Base-by-base conservation (phyloP, 2,888 invertebrate genomes). In the Melipona beecheii region DNA sequence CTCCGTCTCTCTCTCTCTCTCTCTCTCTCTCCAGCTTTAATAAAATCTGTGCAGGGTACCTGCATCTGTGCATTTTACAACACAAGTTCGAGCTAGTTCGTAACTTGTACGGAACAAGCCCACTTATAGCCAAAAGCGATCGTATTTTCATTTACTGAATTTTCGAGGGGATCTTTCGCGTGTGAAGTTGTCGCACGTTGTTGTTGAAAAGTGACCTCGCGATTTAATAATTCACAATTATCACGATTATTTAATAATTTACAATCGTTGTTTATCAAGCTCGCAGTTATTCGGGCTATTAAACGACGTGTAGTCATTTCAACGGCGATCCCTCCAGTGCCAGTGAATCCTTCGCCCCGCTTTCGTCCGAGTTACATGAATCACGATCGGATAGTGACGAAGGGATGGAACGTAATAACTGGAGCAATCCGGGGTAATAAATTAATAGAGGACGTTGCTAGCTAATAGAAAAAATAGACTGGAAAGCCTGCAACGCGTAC, bases 381-480 rank as follows among this genome's bases (percentile, higher is more conserved):
- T 83, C 82, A 83, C 81, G 65, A 54, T 71, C 65, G 75, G 68
- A 75, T 58, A 31, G 66, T 56, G 66, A 31, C 17, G 70, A 64
- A 65, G 74, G 82, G 81, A 54, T 52, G 70, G 74, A 17, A 71
- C 69, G 82, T 71, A 83, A 81, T 83, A 83, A 83, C 82, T 75
- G 82, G 70, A 75, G 75, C 82, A 81, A 83, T 75, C 75, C 70
- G 13, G 65, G 78, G 83, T 78, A 83, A 84, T 84, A 84, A 84
- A 84, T 83, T 84, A 84, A 83, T 84, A 83, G 78, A 83, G 65
- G 66, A 74, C 70, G 70, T 50, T 70, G 65, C 81, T 52, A 81
- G 82, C 82, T 81, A 81, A 81, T 83, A 81, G 82, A 83, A 83
- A 83, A 83, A 83, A 75, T 83, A 75, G 71, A 71, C 62, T 78